Conservation (phyloP, 2,888 invertebrate species). For the Blomia tropicalis region DNA sequence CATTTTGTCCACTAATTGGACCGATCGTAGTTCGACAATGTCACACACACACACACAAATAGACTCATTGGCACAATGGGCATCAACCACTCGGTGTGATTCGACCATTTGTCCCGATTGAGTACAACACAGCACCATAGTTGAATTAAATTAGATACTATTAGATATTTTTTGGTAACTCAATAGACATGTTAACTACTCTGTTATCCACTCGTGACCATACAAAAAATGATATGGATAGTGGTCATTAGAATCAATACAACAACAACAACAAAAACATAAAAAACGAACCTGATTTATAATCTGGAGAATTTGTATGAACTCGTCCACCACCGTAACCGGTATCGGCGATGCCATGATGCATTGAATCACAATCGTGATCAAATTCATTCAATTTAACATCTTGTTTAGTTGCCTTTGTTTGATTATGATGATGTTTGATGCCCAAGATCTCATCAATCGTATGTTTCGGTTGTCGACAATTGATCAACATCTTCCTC, state of each 20-base stretch:
- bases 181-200: no score
- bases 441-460: conserved; percentile 17
- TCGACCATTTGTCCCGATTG: no score
- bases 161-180: no score
- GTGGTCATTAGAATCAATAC: no score
- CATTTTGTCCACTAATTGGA: background rate
- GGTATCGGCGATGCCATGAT: background rate
- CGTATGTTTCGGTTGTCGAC: conserved; percentile 15
- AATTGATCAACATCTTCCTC: background rate
- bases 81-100: background rate
- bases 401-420: background rate
- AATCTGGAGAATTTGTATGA: background rate
- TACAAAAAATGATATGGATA: no score
- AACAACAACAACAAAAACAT: no score
- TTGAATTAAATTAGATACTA: no score
- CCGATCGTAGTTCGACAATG: background rate
- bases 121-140: no score
- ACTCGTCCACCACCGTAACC: background rate
- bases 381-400: no score
- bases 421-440: background rate
- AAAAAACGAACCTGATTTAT: background rate
- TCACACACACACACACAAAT: background rate
- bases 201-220: no score
- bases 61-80: background rate
- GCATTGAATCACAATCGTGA: no score